Percentiles rank a stretch among this genome's conserved stretches.
Conservation (phyloP, 2,888 invertebrate species). For the Drosophila neonasuta region DNA sequence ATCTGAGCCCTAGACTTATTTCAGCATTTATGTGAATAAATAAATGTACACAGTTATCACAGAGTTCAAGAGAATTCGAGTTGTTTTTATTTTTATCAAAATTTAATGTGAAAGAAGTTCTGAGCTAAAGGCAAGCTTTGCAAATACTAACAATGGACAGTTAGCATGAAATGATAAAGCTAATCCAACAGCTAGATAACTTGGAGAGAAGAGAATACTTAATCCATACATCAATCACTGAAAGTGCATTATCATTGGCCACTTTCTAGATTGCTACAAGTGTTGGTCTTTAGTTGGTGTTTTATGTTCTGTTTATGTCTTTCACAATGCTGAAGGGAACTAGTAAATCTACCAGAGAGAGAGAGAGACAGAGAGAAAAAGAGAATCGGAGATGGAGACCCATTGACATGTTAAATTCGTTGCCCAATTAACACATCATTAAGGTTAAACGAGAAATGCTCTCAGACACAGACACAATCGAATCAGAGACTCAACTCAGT, state of each 20-base stretch:
- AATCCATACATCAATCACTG: neutral
- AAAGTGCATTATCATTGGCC: constrained; percentile 13
- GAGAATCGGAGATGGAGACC: neutral
- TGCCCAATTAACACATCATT: constrained; percentile 74
- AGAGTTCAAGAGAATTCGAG: neutral
- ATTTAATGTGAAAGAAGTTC: neutral
- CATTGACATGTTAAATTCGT: constrained; percentile 68
- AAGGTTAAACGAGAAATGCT: constrained; percentile 59
- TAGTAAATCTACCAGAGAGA: constrained; percentile 10
- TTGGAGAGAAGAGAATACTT: neutral
- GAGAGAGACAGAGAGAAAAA: neutral
- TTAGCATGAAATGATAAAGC: neutral
- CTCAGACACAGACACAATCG: constrained; percentile 8
- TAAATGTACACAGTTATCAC: neutral
- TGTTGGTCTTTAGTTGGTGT: constrained; percentile 22
- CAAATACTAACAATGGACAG: constrained; percentile 2
- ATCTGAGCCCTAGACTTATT: neutral
- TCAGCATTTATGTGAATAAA: neutral
- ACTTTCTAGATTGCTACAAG: constrained; percentile 45
- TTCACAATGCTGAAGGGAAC: constrained; percentile 39
- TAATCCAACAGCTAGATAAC: neutral
- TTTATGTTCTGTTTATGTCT: constrained; percentile 69
- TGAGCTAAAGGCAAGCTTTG: neutral
- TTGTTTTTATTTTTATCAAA: constrained; percentile 1
- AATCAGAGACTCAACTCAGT: neutral